A percentile compares a stretch with the other conserved stretches of the same genome.
Evolutionary conservation across 2,888 invertebrate genomes (phyloP).

Genomic region (Eilema caniola): DNA sequence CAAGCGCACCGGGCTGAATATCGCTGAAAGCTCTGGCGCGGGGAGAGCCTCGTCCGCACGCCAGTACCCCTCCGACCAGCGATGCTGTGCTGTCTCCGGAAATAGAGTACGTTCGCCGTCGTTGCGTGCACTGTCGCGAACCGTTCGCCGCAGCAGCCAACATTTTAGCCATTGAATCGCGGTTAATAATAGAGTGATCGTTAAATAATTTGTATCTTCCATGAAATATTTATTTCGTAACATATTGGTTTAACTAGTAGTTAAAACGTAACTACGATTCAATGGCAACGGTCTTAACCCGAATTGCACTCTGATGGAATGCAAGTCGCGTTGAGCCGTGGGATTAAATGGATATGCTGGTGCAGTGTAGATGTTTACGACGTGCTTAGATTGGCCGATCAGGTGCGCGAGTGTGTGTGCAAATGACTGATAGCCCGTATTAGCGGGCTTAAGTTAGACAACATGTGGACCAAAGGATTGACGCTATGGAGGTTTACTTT

Average conservation of each 20-base stretch:
- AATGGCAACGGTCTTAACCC: constrained; percentile 66
- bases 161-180: constrained; percentile 74
- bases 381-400: constrained; percentile 79
- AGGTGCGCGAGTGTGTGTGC: constrained; percentile 86
- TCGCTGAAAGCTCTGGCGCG: constrained; percentile 73
- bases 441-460: constrained; percentile 79
- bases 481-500: constrained; percentile 84
- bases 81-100: constrained; percentile 88
- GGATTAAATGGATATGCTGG: constrained; percentile 56
- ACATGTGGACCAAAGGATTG: constrained; percentile 85
- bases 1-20: constrained; percentile 74
- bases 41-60: constrained; percentile 69
- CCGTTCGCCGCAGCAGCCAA: constrained; percentile 64
- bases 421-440: constrained; percentile 84
- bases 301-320: constrained; percentile 74
- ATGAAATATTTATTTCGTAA: constrained; percentile 32
- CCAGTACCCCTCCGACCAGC: constrained; percentile 87
- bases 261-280: constrained; percentile 61
- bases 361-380: constrained; percentile 79
- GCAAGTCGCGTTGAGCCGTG: constrained; percentile 64
- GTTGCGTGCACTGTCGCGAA: constrained; percentile 72
- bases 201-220: constrained; percentile 51
- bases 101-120: constrained; percentile 83
- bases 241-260: constrained; percentile 22
- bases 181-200: constrained; percentile 69